These are phyloP conservation scores for Ptychoptera contaminata DNA, from an alignment of 2,888 invertebrate genomes.

Conservation along the genomic window DNA sequence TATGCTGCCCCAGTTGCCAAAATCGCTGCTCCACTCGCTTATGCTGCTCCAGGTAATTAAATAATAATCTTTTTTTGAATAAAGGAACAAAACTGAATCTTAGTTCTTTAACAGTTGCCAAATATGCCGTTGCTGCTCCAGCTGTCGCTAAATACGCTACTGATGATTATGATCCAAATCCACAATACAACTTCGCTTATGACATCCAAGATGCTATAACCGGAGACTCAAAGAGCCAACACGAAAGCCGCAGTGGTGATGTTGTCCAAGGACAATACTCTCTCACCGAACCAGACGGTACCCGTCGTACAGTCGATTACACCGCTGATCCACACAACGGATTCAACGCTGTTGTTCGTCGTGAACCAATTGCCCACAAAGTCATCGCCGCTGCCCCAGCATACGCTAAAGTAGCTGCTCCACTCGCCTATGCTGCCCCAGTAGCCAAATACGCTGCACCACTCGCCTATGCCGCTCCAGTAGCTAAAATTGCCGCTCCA, in stretches of 20 bases:
- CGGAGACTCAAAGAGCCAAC: slow-evolving; percentile 32
- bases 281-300: slow-evolving; percentile 35
- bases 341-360: slow-evolving; percentile 18
- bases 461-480: slow-evolving; percentile 7
- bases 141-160: slow-evolving; percentile 12
- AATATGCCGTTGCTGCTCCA: slow-evolving; percentile 17
- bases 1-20: slow-evolving; percentile 7
- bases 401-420: slow-evolving; percentile 9
- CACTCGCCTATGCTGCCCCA: slow-evolving; percentile 11
- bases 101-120: slow-evolving; percentile 14
- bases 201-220: slow-evolving; percentile 28
- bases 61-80: too few relatives aligned
- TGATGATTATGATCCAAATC: slow-evolving; percentile 16
- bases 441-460: slow-evolving; percentile 7
- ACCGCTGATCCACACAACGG: slow-evolving; percentile 24
- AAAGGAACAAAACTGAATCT: background rate
- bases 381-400: slow-evolving; percentile 12
- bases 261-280: slow-evolving; percentile 34
- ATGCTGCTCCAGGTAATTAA: slow-evolving; percentile 5
- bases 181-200: slow-evolving; percentile 28
- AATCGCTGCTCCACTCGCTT: slow-evolving; percentile 6
- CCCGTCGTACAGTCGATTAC: slow-evolving; percentile 40
- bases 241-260: slow-evolving; percentile 40
- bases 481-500: slow-evolving; percentile 9
- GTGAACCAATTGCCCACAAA: slow-evolving; percentile 25